phyloP scores from a whole-genome alignment of 2,113 vertebrate species.

The Brienomyrus brachyistius region DNA sequence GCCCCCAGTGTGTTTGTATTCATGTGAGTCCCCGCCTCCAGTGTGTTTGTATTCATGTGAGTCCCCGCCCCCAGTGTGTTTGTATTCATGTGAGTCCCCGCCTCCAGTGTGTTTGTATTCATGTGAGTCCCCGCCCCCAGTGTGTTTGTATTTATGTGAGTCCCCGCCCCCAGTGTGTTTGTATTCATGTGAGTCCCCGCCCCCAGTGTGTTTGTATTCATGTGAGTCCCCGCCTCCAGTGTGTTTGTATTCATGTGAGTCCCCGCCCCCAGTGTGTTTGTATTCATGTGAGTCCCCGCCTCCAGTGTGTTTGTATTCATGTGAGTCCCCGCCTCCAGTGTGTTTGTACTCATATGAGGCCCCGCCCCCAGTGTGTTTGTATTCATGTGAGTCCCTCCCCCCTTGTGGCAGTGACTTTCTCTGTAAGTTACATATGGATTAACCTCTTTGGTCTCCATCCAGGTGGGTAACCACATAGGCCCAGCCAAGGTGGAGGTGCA shows the following conservation, averaged over 20 bases:
- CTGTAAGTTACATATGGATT: neutral
- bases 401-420: neutral
- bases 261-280: no score
- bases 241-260: no score
- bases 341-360: neutral
- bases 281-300: no score
- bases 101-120: neutral
- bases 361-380: neutral
- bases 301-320: no score
- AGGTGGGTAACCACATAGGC: constrained; percentile 91
- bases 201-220: neutral
- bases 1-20: neutral
- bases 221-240: neutral
- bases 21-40: neutral
- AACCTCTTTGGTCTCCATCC: constrained; percentile 4
- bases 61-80: neutral
- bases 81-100: neutral
- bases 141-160: neutral
- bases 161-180: neutral
- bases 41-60: neutral
- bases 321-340: no score
- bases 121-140: neutral
- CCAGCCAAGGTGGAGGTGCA: constrained; percentile 87
- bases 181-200: no score
- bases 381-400: neutral